Conservation (phyloP, 1,140 invertebrate species). For the Watersipora subatra region DNA sequence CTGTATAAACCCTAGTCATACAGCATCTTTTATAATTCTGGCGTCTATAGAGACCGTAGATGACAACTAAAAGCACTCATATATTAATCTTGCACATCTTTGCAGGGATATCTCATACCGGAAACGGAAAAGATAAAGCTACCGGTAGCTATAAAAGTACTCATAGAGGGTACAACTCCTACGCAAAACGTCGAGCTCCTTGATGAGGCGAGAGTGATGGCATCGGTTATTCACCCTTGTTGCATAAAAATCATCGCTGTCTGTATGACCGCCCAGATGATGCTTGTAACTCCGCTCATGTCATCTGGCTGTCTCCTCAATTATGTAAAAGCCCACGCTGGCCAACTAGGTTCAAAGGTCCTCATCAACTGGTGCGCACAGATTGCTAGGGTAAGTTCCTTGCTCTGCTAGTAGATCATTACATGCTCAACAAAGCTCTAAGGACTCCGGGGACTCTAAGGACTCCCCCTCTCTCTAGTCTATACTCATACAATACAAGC, state of each 20-base stretch:
- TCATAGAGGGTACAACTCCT: neutral
- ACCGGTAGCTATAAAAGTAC: slow-evolving; percentile 1
- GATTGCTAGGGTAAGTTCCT: slow-evolving; percentile 1
- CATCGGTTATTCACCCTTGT: slow-evolving; percentile 3
- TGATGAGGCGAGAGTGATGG: slow-evolving; percentile 6
- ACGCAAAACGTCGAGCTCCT: neutral
- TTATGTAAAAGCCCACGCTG: slow-evolving; percentile 1
- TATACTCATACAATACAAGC: too few relatives aligned
- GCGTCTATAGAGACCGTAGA: too few relatives aligned
- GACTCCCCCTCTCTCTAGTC: too few relatives aligned
- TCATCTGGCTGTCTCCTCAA: slow-evolving; percentile 3
- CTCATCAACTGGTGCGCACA: slow-evolving; percentile 5
- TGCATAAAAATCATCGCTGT: slow-evolving; percentile 4
- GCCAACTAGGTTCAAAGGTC: neutral
- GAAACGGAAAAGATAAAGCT: neutral
- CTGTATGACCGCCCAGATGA: slow-evolving; percentile 5
- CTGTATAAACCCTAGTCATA: too few relatives aligned
- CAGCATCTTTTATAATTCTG: too few relatives aligned
- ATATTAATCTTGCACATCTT: too few relatives aligned
- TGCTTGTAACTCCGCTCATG: slow-evolving; percentile 4
- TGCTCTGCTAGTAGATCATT: too few relatives aligned
- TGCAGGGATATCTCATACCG: neutral
- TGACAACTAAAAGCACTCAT: too few relatives aligned
- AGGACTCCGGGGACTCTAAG: too few relatives aligned
- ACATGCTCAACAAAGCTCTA: too few relatives aligned